Percentiles rank a stretch among this genome's conserved stretches.
Evolutionary conservation across 2,797 vertebrate genomes (phyloP).

Genomic region (Sternotherus odoratus): DNA sequence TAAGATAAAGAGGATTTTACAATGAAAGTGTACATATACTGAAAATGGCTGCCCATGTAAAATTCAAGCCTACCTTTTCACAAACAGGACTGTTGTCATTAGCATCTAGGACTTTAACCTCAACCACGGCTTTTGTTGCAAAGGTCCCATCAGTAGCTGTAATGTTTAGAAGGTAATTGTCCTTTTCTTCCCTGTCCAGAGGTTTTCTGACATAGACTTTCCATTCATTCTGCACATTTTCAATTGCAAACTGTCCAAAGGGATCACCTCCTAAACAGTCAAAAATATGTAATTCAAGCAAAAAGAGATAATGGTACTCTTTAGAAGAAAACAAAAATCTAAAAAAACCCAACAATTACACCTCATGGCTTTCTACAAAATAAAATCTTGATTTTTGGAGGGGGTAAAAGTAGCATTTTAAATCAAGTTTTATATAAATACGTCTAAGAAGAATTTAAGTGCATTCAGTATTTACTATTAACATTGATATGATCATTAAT

Average conservation of each 20-base stretch:
- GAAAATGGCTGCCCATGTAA: neutral
- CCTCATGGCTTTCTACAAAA: neutral
- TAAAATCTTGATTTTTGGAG: neutral
- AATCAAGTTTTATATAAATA: neutral
- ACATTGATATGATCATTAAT: neutral
- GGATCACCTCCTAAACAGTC: constrained; percentile 91
- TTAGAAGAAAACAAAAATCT: neutral
- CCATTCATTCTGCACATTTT: constrained; percentile 96
- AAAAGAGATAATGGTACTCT: neutral
- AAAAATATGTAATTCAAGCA: constrained; percentile 40
- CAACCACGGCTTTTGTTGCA: constrained; percentile 92
- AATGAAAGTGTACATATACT: neutral
- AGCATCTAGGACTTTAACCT: constrained; percentile 98
- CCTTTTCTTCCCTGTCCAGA: constrained; percentile 94
- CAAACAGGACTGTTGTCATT: constrained; percentile 98
- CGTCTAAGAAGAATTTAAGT: neutral
- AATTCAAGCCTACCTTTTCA: constrained; percentile 88
- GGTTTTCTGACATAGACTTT: constrained; percentile 96
- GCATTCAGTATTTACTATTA: neutral
- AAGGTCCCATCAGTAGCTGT: constrained; percentile 97
- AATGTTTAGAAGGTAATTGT: constrained; percentile 96
- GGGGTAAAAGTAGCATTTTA: neutral
- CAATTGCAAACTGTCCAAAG: constrained; percentile 94
- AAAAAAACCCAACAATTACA: neutral
- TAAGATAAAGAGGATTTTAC: neutral